Conservation (phyloP, 2,888 invertebrate genomes). For the Trachelus tabidus region DNA sequence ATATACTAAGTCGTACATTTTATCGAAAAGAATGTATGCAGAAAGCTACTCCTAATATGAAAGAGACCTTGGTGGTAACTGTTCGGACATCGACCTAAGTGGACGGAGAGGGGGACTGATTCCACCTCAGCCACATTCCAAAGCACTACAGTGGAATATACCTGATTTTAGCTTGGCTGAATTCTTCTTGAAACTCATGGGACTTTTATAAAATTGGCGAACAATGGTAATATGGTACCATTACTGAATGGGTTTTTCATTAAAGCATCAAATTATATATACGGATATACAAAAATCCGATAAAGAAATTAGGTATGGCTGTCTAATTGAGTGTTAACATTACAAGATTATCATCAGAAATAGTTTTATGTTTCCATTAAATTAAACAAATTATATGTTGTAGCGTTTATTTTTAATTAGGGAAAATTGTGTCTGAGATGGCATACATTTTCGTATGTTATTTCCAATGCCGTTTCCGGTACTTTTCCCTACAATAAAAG, state of each 20-base stretch:
- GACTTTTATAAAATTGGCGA: constrained; percentile 11
- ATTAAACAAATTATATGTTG: no score
- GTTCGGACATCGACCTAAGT: constrained; percentile 40
- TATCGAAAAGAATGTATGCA: neutral
- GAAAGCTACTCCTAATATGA: constrained; percentile 26
- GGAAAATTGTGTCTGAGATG: no score
- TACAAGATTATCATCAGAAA: no score
- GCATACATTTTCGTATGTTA: no score
- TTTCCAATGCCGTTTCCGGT: no score
- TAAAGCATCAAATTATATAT: neutral
- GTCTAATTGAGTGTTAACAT: no score
- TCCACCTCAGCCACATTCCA: constrained; percentile 47
- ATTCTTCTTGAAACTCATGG: constrained; percentile 24
- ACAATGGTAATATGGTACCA: neutral
- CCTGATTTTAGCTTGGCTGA: constrained; percentile 32
- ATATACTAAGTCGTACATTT: neutral
- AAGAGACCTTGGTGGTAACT: constrained; percentile 36
- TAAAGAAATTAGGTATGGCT: neutral
- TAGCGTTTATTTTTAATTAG: no score
- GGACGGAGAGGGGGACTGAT: constrained; percentile 35
- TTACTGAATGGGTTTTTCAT: neutral
- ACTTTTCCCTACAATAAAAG: neutral
- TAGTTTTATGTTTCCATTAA: no score
- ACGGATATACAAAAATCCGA: constrained; percentile 1
- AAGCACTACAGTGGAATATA: constrained; percentile 35